These are phyloP conservation scores for Spodoptera frugiperda DNA, from an alignment of 1,140 invertebrate genomes.

Conservation along the genomic window DNA sequence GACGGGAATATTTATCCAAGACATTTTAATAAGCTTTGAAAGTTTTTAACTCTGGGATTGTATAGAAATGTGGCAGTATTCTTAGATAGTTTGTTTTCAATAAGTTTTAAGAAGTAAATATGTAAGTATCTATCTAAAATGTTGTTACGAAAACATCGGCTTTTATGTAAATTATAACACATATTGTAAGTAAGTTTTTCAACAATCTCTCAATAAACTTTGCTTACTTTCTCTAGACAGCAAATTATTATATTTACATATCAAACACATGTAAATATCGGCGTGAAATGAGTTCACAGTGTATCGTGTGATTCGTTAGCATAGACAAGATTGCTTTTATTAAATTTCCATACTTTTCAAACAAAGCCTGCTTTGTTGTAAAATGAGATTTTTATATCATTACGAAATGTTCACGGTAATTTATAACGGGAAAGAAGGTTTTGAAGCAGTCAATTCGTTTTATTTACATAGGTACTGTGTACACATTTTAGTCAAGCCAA, in stretches of 20 bases:
- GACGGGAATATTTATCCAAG: constrained; percentile 5
- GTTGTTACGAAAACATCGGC: too few relatives aligned
- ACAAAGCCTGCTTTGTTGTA: constrained; percentile 2
- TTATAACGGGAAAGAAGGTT: too few relatives aligned
- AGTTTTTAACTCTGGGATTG: not conserved
- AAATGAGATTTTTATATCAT: constrained; percentile 21
- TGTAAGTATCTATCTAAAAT: too few relatives aligned
- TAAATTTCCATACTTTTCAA: constrained; percentile 24
- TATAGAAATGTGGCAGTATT: too few relatives aligned
- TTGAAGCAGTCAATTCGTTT: too few relatives aligned
- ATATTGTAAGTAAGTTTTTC: too few relatives aligned
- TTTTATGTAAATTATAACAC: too few relatives aligned
- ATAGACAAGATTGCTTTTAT: constrained; percentile 35
- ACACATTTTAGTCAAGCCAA: too few relatives aligned
- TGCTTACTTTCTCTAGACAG: not conserved
- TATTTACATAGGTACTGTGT: too few relatives aligned
- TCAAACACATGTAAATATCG: constrained; percentile 28
- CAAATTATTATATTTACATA: constrained; percentile 27
- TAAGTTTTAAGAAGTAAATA: too few relatives aligned
- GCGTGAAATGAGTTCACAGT: not conserved
- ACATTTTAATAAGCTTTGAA: constrained; percentile 37
- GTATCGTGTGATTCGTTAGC: not conserved
- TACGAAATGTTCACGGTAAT: not conserved
- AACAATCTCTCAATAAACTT: too few relatives aligned
- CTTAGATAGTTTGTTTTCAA: too few relatives aligned